Conservation (phyloP, 2,888 invertebrate species). For the Drosophila conformis region DNA sequence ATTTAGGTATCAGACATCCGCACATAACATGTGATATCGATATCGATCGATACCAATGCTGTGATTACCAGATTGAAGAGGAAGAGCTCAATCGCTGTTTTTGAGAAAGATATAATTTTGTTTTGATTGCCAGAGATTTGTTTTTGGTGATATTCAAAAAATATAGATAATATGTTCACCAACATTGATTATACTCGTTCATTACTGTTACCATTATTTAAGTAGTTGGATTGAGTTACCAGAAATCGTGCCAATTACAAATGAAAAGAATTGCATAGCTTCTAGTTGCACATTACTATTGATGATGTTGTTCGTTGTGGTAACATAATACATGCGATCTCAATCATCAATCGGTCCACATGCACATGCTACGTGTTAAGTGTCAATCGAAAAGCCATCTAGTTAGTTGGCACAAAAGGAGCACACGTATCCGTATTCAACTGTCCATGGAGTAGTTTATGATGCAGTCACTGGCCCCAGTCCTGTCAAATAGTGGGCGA, state of each 20-base stretch:
- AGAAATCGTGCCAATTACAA: not conserved
- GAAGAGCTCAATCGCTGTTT: not conserved
- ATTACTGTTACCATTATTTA: not conserved
- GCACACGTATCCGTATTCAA: conserved; percentile 6
- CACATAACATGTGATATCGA: too few species aligned
- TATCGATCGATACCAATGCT: not conserved
- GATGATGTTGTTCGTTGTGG: conserved; percentile 10
- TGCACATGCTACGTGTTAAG: conserved; percentile 24
- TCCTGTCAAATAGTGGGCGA: conserved; percentile 46
- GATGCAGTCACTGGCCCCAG: conserved; percentile 39
- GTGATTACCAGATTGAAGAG: not conserved
- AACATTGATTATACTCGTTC: not conserved
- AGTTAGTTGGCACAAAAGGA: conserved; percentile 23
- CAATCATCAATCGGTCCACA: conserved; percentile 25
- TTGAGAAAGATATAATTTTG: not conserved
- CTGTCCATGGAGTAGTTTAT: conserved; percentile 32
- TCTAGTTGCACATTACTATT: conserved; percentile 4
- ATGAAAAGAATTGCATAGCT: not conserved
- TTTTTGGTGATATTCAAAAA: not conserved
- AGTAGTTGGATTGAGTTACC: not conserved
- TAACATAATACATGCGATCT: conserved; percentile 12
- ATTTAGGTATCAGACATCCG: too few species aligned
- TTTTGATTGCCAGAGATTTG: not conserved
- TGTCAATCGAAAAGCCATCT: conserved; percentile 34
- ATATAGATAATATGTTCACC: not conserved